Base-by-base conservation (phyloP, 2,797 vertebrate genomes). In the Zalophus californianus region DNA sequence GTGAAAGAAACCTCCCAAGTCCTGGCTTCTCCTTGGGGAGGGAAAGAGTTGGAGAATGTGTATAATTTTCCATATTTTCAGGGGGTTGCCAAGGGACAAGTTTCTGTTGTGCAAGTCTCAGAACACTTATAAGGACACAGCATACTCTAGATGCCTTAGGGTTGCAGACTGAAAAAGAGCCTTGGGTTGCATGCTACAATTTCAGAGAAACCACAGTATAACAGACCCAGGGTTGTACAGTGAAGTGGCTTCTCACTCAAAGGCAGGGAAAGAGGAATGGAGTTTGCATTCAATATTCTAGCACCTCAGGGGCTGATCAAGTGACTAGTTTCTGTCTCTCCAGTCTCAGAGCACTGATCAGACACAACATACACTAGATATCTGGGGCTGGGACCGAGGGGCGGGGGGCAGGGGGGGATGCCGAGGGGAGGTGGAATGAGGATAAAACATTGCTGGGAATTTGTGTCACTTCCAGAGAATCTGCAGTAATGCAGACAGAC, bases 321-420 rank as follows among this genome's bases (percentile, higher is more conserved):
- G 29, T 14, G 10, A n/a, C 64, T 60, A 8, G 70, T 32, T 64
- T 66, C 82, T 77, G 35, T 25, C 27, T 35, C 70, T 85, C 8
- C 41, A 50, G 21, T 32, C 44, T 66, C 23, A 4, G 27, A 86
- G 13, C n/a, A 41, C 4, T 86, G 27, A 41, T 5, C 4, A 12
- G 18, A 50, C 21, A 62, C 14, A 23, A 10, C 25, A 77, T 20
- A 84, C 4, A 75, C 41, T 62, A 62, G 32, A 38, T 29, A 27
- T 10, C 68, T 52, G 9, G 21, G 11, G 66, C 21, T 23, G 12
- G 35, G 12, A 11, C 11, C 2, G 10, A 0, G 2, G 38, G 35
- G 32, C 1, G 3, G 7, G 32, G 7, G 3, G 20, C 4, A 15
- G 0, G 8, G n/a, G 4, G 8, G 35, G n/a, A 68, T 72, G 68